Evolutionary conservation across 2,113 vertebrate species (phyloP).

Genomic region (Larimichthys polyactis): DNA sequence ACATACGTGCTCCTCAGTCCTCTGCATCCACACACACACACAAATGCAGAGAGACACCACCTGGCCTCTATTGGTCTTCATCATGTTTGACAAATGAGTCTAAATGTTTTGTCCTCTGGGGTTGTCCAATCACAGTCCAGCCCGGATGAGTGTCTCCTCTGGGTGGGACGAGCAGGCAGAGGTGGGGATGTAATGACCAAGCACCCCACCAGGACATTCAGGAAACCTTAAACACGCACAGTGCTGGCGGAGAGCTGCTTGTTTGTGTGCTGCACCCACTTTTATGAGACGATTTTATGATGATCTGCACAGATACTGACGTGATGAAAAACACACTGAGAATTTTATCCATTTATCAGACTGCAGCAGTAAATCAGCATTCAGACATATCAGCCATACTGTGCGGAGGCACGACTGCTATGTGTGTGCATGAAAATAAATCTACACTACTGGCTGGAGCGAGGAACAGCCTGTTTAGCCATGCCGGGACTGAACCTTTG

Average conservation of each 20-base stretch:
- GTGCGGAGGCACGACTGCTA: not conserved
- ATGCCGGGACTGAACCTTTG: conserved; percentile 11
- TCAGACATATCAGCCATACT: conserved; percentile 30
- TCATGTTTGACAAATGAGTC: conserved; percentile 64
- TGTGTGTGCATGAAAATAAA: conserved; percentile 34
- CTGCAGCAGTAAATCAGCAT: conserved; percentile 52
- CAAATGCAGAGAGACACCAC: conserved; percentile 49
- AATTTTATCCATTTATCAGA: conserved; percentile 52
- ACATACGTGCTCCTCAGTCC: conserved; percentile 10
- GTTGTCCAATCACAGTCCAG: conserved; percentile 45
- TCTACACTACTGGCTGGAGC: conserved; percentile 35
- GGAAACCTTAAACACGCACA: conserved; percentile 11
- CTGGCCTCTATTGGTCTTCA: conserved; percentile 68
- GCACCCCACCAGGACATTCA: conserved; percentile 7
- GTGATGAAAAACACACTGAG: conserved; percentile 60
- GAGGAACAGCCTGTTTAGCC: conserved; percentile 25
- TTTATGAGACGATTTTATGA: conserved; percentile 66
- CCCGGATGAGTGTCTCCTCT: conserved; percentile 11
- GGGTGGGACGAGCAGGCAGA: conserved; percentile 3
- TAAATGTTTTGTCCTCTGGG: conserved; percentile 60
- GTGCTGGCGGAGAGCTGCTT: conserved; percentile 1
- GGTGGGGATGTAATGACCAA: conserved; percentile 16
- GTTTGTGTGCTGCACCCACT: conserved; percentile 40
- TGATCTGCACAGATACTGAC: conserved; percentile 64
- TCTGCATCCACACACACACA: conserved; percentile 29